Percentiles rank a stretch among this genome's conserved stretches.
phyloP scores from a whole-genome alignment of 2,888 invertebrate genomes.

The Horisme vitalbata region DNA sequence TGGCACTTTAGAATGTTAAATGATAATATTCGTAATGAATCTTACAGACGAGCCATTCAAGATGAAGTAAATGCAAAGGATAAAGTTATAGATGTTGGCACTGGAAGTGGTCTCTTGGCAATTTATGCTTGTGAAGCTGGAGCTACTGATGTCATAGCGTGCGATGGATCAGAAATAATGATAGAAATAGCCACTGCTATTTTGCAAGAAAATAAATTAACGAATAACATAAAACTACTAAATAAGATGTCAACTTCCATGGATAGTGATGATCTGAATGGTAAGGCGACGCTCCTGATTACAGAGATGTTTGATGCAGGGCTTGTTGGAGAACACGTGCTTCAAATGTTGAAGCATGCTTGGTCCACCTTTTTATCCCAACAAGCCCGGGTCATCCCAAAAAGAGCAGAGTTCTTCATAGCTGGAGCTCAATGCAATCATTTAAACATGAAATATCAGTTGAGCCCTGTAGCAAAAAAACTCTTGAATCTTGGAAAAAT shows the following conservation, averaged over 20 bases:
- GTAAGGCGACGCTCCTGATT: conserved; percentile 84
- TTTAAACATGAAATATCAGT: conserved; percentile 74
- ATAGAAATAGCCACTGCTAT: conserved; percentile 77
- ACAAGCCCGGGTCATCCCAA: conserved; percentile 83
- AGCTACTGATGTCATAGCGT: conserved; percentile 83
- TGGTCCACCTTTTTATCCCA: conserved; percentile 83
- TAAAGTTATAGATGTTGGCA: conserved; percentile 88
- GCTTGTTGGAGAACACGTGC: conserved; percentile 88
- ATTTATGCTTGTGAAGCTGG: conserved; percentile 84
- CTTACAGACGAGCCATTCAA: conserved; percentile 85
- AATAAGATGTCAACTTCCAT: conserved; percentile 84
- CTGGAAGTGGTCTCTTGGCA: conserved; percentile 89
- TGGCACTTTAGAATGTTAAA: conserved; percentile 95
- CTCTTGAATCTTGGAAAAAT: conserved; percentile 49
- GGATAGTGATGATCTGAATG: conserved; percentile 73
- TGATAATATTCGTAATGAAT: conserved; percentile 86
- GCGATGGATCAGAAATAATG: conserved; percentile 87
- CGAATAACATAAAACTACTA: conserved; percentile 74
- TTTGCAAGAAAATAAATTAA: conserved; percentile 76
- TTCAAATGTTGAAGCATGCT: conserved; percentile 87
- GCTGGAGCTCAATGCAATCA: conserved; percentile 83
- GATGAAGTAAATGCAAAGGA: conserved; percentile 72
- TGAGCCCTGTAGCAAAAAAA: conserved; percentile 48
- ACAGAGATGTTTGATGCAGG: conserved; percentile 92
- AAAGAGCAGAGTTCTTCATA: conserved; percentile 84